Conservation (phyloP, 2,797 vertebrate species). For the Alfaro cultratus region DNA sequence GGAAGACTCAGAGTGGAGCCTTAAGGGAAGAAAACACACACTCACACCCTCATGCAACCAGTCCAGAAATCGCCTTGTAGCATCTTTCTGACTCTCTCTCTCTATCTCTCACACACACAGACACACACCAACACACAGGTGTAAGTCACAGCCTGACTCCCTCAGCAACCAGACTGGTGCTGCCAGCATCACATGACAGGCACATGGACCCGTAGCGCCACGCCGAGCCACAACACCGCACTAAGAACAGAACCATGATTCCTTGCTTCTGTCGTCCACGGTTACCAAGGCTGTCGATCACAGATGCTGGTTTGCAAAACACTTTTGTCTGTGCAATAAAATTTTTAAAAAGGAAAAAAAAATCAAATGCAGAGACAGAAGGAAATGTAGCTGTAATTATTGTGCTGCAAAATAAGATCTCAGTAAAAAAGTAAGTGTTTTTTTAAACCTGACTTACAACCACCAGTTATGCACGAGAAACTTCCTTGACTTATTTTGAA, state of each 20-base stretch:
- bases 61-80: slow-evolving; percentile 26
- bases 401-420: neutral
- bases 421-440: neutral
- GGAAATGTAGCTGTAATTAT: neutral
- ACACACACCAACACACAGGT: slow-evolving; percentile 3
- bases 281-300: slow-evolving; percentile 34
- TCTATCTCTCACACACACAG: slow-evolving; percentile 10
- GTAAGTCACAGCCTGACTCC: slow-evolving; percentile 1
- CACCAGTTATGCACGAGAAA: neutral
- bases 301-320: slow-evolving; percentile 16
- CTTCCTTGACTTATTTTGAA: neutral
- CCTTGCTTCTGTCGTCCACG: slow-evolving; percentile 25
- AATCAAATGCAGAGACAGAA: neutral
- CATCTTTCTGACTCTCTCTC: neutral
- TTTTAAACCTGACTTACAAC: neutral
- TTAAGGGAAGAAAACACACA: slow-evolving; percentile 37
- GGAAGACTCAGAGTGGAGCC: slow-evolving; percentile 30
- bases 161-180: slow-evolving; percentile 37
- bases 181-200: slow-evolving; percentile 67
- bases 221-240: slow-evolving; percentile 23
- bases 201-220: slow-evolving; percentile 56
- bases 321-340: slow-evolving; percentile 9
- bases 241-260: slow-evolving; percentile 47
- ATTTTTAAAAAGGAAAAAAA: neutral
- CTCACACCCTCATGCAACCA: slow-evolving; percentile 23